A percentile compares a stretch with the other conserved stretches of the same genome.
Evolutionary conservation across 1,140 invertebrate genomes (phyloP).

Genomic region (Mylabris phalerata): DNA sequence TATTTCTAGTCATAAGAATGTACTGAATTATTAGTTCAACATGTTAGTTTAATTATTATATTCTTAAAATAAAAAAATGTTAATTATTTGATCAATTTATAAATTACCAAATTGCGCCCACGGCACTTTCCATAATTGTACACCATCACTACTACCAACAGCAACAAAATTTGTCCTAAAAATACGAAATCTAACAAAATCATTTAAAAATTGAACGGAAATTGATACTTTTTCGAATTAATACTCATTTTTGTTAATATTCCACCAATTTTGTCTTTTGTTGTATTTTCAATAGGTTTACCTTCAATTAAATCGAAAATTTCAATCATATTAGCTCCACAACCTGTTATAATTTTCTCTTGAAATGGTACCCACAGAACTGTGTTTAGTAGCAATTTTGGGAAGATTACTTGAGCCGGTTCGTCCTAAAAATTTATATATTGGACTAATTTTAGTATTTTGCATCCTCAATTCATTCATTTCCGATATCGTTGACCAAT

Average conservation of each 20-base stretch:
- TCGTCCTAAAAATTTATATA: conserved; percentile 27
- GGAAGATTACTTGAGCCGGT: conserved; percentile 35
- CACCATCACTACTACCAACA: conserved; percentile 30
- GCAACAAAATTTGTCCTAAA: conserved; percentile 31
- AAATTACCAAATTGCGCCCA: conserved; percentile 20
- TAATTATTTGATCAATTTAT: conserved; percentile 26
- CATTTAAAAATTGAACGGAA: not conserved
- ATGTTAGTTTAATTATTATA: conserved; percentile 30
- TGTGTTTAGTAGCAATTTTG: conserved; percentile 23
- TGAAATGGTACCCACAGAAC: conserved; percentile 34
- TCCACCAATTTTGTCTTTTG: conserved; percentile 19
- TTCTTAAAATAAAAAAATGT: conserved; percentile 32
- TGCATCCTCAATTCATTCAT: too few relatives aligned
- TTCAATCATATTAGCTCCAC: conserved; percentile 30
- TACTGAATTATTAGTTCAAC: conserved; percentile 29
- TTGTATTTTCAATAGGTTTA: conserved; percentile 21
- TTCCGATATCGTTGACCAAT: not conserved
- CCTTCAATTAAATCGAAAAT: conserved; percentile 32
- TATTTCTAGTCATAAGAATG: conserved; percentile 37
- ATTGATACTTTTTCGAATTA: conserved; percentile 17
- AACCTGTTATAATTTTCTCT: conserved; percentile 33
- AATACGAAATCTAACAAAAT: conserved; percentile 9
- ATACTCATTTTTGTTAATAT: conserved; percentile 23
- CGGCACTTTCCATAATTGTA: conserved; percentile 37
- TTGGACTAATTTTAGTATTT: too few relatives aligned